Conservation (phyloP, 2,888 invertebrate species). For the Platycnemis pennipes region DNA sequence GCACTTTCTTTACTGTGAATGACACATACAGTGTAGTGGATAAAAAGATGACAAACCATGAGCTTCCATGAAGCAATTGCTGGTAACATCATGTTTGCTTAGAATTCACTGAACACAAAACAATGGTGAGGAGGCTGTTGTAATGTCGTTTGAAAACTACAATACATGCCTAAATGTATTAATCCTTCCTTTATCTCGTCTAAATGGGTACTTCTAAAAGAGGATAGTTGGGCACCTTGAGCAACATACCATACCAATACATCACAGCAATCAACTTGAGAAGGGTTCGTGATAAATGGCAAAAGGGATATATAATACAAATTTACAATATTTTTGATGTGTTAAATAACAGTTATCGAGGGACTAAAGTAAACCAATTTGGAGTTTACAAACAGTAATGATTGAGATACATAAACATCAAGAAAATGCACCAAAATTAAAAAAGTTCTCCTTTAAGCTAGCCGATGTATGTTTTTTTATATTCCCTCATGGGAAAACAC, state of each 20-base stretch:
- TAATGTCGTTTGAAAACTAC: slow-evolving; percentile 39
- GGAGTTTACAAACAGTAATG: slow-evolving; percentile 42
- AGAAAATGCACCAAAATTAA: slow-evolving; percentile 63
- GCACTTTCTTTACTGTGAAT: slow-evolving; percentile 14
- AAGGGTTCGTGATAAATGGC: slow-evolving; percentile 55
- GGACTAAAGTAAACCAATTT: slow-evolving; percentile 31
- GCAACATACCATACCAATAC: slow-evolving; percentile 66
- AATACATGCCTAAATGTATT: slow-evolving; percentile 58
- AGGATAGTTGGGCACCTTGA: slow-evolving; percentile 68
- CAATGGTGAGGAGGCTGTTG: slow-evolving; percentile 63
- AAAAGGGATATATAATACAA: slow-evolving; percentile 50
- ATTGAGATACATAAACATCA: slow-evolving; percentile 44
- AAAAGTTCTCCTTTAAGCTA: slow-evolving; percentile 17
- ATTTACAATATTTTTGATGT: slow-evolving; percentile 32
- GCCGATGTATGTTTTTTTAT: background rate
- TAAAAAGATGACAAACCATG: slow-evolving; percentile 56
- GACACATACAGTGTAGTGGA: slow-evolving; percentile 23
- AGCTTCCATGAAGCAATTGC: slow-evolving; percentile 44
- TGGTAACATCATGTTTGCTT: slow-evolving; percentile 62
- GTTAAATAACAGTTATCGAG: slow-evolving; percentile 26
- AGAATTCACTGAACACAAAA: slow-evolving; percentile 51
- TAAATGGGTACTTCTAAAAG: slow-evolving; percentile 58
- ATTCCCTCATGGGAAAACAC: slow-evolving; percentile 28
- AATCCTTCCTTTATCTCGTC: slow-evolving; percentile 53
- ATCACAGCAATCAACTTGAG: slow-evolving; percentile 66